These are phyloP conservation scores for Enhydra lutris DNA, from an alignment of 2,113 vertebrate species.

Conservation along the genomic window DNA sequence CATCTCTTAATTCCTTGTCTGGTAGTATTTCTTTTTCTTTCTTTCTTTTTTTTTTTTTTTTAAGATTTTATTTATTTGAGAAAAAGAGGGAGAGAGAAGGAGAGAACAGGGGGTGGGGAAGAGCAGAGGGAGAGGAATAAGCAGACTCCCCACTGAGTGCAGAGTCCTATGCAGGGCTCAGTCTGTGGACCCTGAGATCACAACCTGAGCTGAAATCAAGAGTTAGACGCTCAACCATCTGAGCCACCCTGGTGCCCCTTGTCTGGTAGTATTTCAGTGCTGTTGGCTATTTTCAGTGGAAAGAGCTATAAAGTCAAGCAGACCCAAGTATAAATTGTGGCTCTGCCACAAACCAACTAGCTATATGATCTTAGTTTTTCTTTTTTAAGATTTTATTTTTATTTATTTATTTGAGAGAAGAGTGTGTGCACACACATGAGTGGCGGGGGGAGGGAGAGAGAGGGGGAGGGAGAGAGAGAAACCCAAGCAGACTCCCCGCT, in stretches of 20 bases:
- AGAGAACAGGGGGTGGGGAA: too few species aligned
- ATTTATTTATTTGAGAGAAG: not conserved
- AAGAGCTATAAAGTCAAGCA: not conserved
- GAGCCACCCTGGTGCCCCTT: too few species aligned
- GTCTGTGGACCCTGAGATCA: too few species aligned
- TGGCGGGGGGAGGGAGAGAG: rapidly evolving
- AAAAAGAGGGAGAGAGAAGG: too few species aligned
- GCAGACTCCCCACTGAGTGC: too few species aligned
- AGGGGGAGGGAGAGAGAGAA: not conserved
- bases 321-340: not conserved
- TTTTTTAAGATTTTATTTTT: not conserved
- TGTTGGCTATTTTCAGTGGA: not conserved
- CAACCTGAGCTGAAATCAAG: too few species aligned
- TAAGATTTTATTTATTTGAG: too few species aligned
- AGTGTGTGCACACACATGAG: too few species aligned
- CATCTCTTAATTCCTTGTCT: not conserved
- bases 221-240: too few species aligned
- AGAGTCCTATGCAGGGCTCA: too few species aligned
- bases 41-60: too few species aligned
- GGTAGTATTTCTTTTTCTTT: not conserved
- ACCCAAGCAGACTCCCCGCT: not conserved
- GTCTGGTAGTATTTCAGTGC: not conserved
- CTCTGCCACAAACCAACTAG: not conserved
- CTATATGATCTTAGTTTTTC: not conserved
- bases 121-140: too few species aligned